Evolutionary conservation across 2,888 invertebrate genomes (phyloP), one percentile per base, ranked within the genome.

Genomic region (Lobophora halterata): DNA sequence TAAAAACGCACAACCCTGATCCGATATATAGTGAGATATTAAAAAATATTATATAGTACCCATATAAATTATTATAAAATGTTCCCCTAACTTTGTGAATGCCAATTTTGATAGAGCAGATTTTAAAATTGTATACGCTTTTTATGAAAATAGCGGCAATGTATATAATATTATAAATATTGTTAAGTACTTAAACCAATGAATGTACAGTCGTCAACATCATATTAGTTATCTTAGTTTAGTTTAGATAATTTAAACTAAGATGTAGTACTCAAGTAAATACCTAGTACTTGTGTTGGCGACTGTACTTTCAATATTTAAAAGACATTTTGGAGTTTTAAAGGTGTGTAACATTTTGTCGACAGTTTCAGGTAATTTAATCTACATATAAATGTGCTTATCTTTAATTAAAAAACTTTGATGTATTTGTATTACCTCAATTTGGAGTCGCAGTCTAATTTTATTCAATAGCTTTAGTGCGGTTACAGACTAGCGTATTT

Each of bases 1-100:
- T 64, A 52, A 56, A n/a, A 63, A 74, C 79, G 79, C 78, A 79
- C 78, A 79, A 79, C 73, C 72, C 58, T 57, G 40, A 57, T 53
- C 64, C 64, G 67, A 50, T 64, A 42, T 60, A 59, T 65, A 59
- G 56, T 43, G 42, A 59, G 47, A 51, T 46, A 46, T 41, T 48
- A 49, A 21, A 33, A 32, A 7, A 8, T 19, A 12, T n/a, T 12
- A 14, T 11, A 28, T 18, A 26, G n/a, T n/a, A n/a, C n/a, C n/a
- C n/a, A n/a, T n/a, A n/a, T n/a, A 30, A 27, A 19, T 19, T 28
- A 45, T 49, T 46, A 51, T 39, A 41, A 42, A 48, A 58, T 52
- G 54, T 53, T 59, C 42, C 52, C 59, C 55, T 52, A 40, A 51
- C 52, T 41, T 52, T 54, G 58, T 60, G 65, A 56, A 55, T 33